Evolutionary conservation across 2,113 vertebrate genomes (phyloP), one percentile per base, ranked within the genome.

Genomic region (Argyrosomus japonicus): DNA sequence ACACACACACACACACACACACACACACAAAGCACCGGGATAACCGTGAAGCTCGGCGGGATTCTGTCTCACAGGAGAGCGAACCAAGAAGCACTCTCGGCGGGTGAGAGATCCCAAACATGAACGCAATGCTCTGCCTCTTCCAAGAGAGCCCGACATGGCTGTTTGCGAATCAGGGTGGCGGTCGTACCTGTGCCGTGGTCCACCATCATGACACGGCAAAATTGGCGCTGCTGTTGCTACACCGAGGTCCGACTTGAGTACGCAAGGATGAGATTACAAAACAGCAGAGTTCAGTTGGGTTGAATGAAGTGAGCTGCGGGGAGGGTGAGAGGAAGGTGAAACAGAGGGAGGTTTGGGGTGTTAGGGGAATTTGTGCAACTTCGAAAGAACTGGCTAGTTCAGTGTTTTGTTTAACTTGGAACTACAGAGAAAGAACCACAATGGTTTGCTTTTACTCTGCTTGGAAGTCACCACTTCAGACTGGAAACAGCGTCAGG

Each of bases 41-140:
- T 54, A 81, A 73, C 68, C 45, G 14, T 6, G 65, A 29, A 83
- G 80, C 75, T 85, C 50, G 0, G 10, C 53, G 21, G 70, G 78
- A 86, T 75, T 62, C 45, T 43, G 63, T 75, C 72, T 86, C 80
- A 56, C 62, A 50, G 82, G 18, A 68, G 54, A 50, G 36, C 2
- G 29, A 68, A 64, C 67, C 77, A 76, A 70, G 79, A 73, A 23
- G 12, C 48, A 75, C 87, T 83, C 80, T 72, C 87, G 82, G 71
- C 69, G 14, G 76, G 87, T 36, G 70, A 57, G 62, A 63, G 48
- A 61, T 87, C 81, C 86, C 77, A 85, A 63, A 79, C 82, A 45
- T n/a, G 79, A 74, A 64, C 64, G 10, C 83, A 81, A 86, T 9
- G 40, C 56, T 61, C 32, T 6, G 84, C 62, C 40, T 77, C 67